Evolutionary conservation across 2,113 vertebrate genomes (phyloP).

Genomic region (Oplegnathus fasciatus): DNA sequence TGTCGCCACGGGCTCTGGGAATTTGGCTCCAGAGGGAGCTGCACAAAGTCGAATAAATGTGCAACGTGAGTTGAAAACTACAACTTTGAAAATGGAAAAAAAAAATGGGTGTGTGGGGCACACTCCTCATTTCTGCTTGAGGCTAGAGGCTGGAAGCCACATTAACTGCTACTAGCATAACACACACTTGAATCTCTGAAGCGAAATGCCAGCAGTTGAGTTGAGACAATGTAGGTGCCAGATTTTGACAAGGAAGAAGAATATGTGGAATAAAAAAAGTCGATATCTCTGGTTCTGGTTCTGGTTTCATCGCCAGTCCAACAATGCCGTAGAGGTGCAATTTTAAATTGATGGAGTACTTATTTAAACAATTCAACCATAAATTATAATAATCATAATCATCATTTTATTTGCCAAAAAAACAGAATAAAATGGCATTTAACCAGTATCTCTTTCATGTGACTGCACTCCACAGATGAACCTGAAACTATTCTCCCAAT

Average conservation of each 20-base stretch:
- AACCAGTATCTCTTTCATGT: slow-evolving; percentile 18
- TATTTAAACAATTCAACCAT: not conserved
- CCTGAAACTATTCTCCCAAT: slow-evolving; percentile 24
- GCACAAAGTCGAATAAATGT: not conserved
- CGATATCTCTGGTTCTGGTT: not conserved
- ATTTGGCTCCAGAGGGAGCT: not conserved
- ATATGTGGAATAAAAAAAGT: too few relatives aligned
- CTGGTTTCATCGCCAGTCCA: not conserved
- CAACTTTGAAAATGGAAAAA: not conserved
- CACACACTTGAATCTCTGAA: not conserved
- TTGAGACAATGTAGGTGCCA: not conserved
- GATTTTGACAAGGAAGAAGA: too few relatives aligned
- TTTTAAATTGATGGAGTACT: not conserved
- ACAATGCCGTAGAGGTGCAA: not conserved
- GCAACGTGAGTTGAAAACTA: not conserved
- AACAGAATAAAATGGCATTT: not conserved
- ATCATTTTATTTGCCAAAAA: not conserved
- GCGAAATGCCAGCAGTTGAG: not conserved
- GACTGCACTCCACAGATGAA: not conserved
- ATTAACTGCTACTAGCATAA: too few relatives aligned
- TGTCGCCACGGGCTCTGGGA: not conserved
- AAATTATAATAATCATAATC: not conserved
- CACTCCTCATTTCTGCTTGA: not conserved
- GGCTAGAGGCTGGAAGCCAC: not conserved
- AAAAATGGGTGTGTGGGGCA: not conserved